Evolutionary conservation across 2,888 invertebrate genomes (phyloP).

Genomic region (Chorisops tibialis): DNA sequence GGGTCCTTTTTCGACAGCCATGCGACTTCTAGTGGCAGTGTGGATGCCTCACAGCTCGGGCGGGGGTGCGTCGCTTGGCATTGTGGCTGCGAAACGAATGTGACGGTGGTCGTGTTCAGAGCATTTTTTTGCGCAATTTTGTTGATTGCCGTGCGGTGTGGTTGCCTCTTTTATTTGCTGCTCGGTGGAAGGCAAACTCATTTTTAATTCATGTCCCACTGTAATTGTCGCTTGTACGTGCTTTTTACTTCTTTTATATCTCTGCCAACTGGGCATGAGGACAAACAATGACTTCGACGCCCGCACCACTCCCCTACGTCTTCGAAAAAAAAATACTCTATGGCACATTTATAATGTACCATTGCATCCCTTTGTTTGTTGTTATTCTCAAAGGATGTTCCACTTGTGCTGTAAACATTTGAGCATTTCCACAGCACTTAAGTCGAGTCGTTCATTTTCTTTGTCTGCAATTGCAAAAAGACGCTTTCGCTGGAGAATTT

Average conservation of each 20-base stretch:
- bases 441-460: slow-evolving; percentile 24
- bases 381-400: slow-evolving; percentile 30
- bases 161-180: slow-evolving; percentile 30
- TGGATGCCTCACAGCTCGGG: slow-evolving; percentile 1
- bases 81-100: slow-evolving; percentile 17
- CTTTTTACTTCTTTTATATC: slow-evolving; percentile 25
- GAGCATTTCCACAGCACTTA: slow-evolving; percentile 32
- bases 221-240: slow-evolving; percentile 31
- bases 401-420: slow-evolving; percentile 32
- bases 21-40: slow-evolving; percentile 2
- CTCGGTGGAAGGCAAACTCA: slow-evolving; percentile 26
- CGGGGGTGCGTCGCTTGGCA: slow-evolving; percentile 5
- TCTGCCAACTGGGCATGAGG: background rate
- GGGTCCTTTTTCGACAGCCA: slow-evolving; percentile 13
- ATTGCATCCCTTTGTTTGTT: slow-evolving; percentile 26
- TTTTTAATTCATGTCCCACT: slow-evolving; percentile 30
- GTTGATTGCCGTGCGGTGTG: slow-evolving; percentile 30
- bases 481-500: background rate
- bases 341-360: slow-evolving; percentile 25
- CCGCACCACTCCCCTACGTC: background rate
- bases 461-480: slow-evolving; percentile 22
- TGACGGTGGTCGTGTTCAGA: slow-evolving; percentile 6
- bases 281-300: background rate
- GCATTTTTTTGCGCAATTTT: slow-evolving; percentile 28
- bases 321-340: background rate